Conservation (phyloP, 2,797 vertebrate genomes). For the Pantherophis alleghaniensis region DNA sequence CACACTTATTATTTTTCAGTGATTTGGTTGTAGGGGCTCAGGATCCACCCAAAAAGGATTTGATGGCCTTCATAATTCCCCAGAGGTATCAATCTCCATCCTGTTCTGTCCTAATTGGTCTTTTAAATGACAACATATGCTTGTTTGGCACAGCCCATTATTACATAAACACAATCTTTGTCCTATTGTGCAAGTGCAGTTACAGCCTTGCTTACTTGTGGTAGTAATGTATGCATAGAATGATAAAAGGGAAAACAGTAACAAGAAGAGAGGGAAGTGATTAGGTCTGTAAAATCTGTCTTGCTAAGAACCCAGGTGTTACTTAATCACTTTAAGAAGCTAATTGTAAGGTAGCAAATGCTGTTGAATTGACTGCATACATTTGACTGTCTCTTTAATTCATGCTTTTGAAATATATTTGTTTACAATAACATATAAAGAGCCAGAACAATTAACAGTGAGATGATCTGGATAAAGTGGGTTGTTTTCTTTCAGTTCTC, state of each 20-base stretch:
- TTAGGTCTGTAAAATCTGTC: constrained; percentile 5
- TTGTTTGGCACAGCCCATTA: too few relatives aligned
- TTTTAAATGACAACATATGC: neutral
- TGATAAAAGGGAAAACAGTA: neutral
- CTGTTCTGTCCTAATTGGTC: neutral
- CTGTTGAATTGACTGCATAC: neutral
- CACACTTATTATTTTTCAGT: neutral
- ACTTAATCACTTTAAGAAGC: constrained; percentile 25
- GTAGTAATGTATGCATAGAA: neutral
- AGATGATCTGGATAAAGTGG: constrained; percentile 36
- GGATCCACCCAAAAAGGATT: neutral
- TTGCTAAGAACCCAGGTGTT: constrained; percentile 12
- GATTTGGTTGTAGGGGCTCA: neutral
- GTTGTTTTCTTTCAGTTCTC: constrained; percentile 66
- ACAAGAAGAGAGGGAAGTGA: neutral
- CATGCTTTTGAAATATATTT: constrained; percentile 20
- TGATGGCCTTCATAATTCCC: neutral
- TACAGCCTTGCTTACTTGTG: neutral
- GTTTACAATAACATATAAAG: constrained; percentile 51
- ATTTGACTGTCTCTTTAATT: constrained; percentile 39
- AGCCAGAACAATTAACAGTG: constrained; percentile 48
- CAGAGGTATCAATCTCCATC: neutral
- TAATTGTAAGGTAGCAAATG: constrained; percentile 30
- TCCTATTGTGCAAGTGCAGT: neutral
- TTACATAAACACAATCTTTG: neutral